A percentile compares a stretch with the other conserved stretches of the same genome.
phyloP scores from a whole-genome alignment of 2,797 vertebrate species.

The Rhabdomys pumilio region DNA sequence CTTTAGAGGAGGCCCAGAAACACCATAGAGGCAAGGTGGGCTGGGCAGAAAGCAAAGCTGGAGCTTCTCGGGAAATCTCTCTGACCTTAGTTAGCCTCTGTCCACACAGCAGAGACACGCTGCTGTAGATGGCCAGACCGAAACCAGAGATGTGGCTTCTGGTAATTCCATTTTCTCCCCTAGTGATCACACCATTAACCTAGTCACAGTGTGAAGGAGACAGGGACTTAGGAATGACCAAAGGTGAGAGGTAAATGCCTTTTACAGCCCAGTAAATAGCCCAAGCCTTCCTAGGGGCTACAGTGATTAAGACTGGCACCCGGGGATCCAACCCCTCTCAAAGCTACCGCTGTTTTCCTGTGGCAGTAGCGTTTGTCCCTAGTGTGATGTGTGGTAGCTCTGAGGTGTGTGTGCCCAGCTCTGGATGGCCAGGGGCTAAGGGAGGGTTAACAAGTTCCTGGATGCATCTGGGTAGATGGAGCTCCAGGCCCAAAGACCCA shows the following conservation, averaged over 20 bases:
- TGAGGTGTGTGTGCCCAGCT: neutral
- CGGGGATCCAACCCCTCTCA: neutral
- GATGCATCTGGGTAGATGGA: neutral
- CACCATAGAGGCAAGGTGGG: constrained; percentile 46
- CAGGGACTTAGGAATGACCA: neutral
- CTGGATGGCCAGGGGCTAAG: neutral
- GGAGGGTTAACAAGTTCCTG: neutral
- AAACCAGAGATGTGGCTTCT: neutral
- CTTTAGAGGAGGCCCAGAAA: constrained; percentile 26
- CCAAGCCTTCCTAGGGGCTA: neutral
- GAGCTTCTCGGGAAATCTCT: neutral
- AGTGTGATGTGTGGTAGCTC: neutral
- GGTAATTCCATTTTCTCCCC: neutral
- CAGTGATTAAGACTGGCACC: constrained; percentile 60
- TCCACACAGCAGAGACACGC: neutral
- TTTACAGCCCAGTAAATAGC: constrained; percentile 30
- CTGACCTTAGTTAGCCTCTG: neutral
- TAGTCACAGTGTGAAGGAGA: neutral
- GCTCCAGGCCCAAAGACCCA: constrained; percentile 40
- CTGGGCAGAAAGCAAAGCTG: neutral
- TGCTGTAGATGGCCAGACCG: neutral
- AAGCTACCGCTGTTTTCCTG: neutral
- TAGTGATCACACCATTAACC: constrained; percentile 34
- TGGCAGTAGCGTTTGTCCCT: neutral
- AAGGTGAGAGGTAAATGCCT: neutral